Percentiles rank a stretch among this genome's conserved stretches.
Conservation (phyloP, 1,140 invertebrate genomes). For the Ectropis grisescens region DNA sequence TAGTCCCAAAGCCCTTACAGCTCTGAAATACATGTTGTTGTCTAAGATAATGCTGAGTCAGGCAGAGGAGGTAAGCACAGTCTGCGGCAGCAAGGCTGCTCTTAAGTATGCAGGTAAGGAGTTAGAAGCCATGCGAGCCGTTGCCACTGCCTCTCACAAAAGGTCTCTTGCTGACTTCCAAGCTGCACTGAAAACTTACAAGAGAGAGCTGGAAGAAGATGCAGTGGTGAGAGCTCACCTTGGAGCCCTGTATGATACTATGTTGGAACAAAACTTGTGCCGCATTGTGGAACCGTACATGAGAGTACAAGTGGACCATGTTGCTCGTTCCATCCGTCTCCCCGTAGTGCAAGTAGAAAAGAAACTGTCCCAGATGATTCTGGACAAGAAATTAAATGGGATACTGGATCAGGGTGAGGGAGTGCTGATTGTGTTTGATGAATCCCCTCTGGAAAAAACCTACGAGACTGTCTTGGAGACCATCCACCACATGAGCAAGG, state of each 20-base stretch:
- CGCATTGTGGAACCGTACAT: conserved; percentile 99
- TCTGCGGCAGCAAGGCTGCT: conserved; percentile 96
- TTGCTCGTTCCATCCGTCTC: conserved; percentile 81
- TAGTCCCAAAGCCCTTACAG: conserved; percentile 90
- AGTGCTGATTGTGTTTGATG: conserved; percentile 97
- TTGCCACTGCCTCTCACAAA: conserved; percentile 96
- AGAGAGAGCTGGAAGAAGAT: conserved; percentile 94
- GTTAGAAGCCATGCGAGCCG: conserved; percentile 97
- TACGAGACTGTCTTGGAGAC: conserved; percentile 97
- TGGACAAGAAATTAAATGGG: conserved; percentile 97
- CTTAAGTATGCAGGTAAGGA: conserved; percentile 96
- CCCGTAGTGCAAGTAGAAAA: conserved; percentile 95
- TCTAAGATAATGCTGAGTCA: conserved; percentile 98
- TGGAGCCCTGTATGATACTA: conserved; percentile 96
- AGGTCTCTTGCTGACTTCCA: conserved; percentile 95
- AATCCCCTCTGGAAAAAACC: conserved; percentile 94
- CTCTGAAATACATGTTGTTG: conserved; percentile 98
- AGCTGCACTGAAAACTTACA: conserved; percentile 86
- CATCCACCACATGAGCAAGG: conserved; percentile 99
- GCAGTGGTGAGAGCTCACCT: conserved; percentile 97
- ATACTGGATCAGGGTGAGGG: conserved; percentile 98
- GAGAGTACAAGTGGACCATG: conserved; percentile 87
- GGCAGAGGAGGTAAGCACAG: conserved; percentile 96
- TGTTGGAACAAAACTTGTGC: conserved; percentile 99
- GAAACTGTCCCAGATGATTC: conserved; percentile 99